Base-by-base conservation (phyloP, 1,140 invertebrate species). In the Drosophila repletoides region DNA sequence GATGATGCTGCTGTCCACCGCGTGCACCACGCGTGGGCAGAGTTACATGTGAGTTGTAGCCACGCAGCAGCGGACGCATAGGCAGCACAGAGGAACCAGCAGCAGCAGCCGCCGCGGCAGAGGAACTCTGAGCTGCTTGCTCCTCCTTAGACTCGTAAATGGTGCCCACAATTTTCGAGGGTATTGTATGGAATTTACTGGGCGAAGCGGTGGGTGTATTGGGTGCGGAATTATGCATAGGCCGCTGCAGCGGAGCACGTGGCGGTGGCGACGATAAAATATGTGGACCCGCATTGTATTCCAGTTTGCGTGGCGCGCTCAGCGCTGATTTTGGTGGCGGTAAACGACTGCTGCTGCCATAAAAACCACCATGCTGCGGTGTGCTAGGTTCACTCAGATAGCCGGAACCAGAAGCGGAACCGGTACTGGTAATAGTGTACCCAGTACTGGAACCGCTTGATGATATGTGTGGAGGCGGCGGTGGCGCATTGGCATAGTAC, bases 11-110 rank as follows among this genome's bases (percentile, higher is more conserved):
- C 6, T 72, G 70, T 9, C 92, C 92, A 15, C 79, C 90, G 24
- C 91, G 89, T 40, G 90, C 89, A 6, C 91, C 92, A 36, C 94
- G 91, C 56, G 93, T 93, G 1, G 94, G 94, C 52, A 95, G 72
- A 2, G 94, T 95, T 51, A 95, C 92, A 63, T 95, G 93, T 60
- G 93, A 94, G 61, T 94, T 95, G 77, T 97, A 97, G 14, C 95
- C 96, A 52, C 95, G 91, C 9, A 97, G 91, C 31, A 98, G 91
- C 0, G 97, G 97, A 68, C 96, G 94, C 97, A 98, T 98, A 0
- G 97, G 97, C 88, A 97, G 94, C 90, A 96, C 95, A 0, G 94
- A 64, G 0, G 55, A 55, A 1, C 56, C 46, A 5, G 38, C 26
- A 6, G 59, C 41, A 5, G 38, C 29, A 5, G 12, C 17, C 15